phyloP scores from a whole-genome alignment of 2,888 invertebrate genomes.

The Acrobasis suavella region DNA sequence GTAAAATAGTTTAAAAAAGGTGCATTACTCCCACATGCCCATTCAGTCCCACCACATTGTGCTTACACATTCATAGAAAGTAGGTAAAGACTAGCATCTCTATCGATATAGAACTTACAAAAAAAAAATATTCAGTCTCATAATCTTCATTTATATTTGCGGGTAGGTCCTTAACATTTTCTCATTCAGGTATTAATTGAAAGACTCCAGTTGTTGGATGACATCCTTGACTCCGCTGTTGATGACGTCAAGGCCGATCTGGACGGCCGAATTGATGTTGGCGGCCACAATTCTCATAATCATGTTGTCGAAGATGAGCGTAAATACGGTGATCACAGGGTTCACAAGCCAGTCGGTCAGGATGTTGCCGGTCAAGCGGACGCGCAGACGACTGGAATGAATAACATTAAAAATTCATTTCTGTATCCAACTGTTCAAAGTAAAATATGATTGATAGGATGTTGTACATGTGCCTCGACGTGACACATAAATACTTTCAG shows the following conservation, averaged over 20 bases:
- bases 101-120: background rate
- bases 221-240: slow-evolving; percentile 59
- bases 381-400: slow-evolving; percentile 66
- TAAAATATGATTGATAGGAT: too few species aligned
- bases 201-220: slow-evolving; percentile 53
- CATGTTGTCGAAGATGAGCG: slow-evolving; percentile 68
- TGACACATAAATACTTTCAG: too few species aligned
- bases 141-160: background rate
- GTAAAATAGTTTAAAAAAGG: too few species aligned
- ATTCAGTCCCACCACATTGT: too few species aligned
- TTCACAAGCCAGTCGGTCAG: slow-evolving; percentile 77
- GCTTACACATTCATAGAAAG: too few species aligned
- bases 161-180: slow-evolving; percentile 5
- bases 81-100: too few species aligned
- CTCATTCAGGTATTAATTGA: slow-evolving; percentile 35
- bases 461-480: too few species aligned
- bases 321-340: slow-evolving; percentile 66
- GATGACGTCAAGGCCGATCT: slow-evolving; percentile 53
- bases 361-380: slow-evolving; percentile 74
- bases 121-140: background rate
- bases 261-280: slow-evolving; percentile 58
- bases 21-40: too few species aligned
- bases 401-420: background rate
- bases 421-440: too few species aligned
- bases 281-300: slow-evolving; percentile 69